Evolutionary conservation across 2,113 vertebrate species (phyloP), one percentile per base, ranked within the genome.

Genomic region (Micromys minutus): DNA sequence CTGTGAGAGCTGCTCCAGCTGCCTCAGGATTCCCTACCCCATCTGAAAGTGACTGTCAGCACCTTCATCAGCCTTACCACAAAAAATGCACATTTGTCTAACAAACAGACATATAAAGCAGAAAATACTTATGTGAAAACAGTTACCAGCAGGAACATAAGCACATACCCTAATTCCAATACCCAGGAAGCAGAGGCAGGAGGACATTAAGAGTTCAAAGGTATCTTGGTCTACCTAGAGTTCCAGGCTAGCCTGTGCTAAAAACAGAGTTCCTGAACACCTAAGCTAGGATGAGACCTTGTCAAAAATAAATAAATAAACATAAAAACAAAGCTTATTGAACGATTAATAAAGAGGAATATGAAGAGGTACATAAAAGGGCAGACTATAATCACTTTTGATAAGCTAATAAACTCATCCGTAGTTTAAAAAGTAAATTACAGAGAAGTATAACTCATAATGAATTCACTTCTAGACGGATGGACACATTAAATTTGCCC

Each of bases 261-360:
- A 52, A 74, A 4, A 42, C 50, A 57, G 26, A 65, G 15, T 57
- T 74, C 15, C 26, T 19, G 15, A 19, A 55, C 86, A 88, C 47
- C 85, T 71, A 13, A 47, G 65, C 34, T 71, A 39, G 31, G 31
- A 47, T 50, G 11, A 52, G 84, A n/a, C 19, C 47, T n/a, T 52
- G 24, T 87, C 36, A 31, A 86, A 22, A 65, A n/a, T 31, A 67
- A 67, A 67, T 34, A 39, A 76, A 89, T 69, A 94, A 90, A 65
- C n/a, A 89, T 90, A 93, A 83, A n/a, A 90, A 42, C 42, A 79
- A n/a, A n/a, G n/a, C 31, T 95, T 69, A 31, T 36, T 90, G 59
- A 90, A 74, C 36, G 22, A 77, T 61, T 92, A 61, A 76, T 61
- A 31, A 15, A 92, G 45, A 94, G 21, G 90, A 74, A 5, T 57